Conservation (phyloP, 2,888 invertebrate species). For the Papilio protenor region DNA sequence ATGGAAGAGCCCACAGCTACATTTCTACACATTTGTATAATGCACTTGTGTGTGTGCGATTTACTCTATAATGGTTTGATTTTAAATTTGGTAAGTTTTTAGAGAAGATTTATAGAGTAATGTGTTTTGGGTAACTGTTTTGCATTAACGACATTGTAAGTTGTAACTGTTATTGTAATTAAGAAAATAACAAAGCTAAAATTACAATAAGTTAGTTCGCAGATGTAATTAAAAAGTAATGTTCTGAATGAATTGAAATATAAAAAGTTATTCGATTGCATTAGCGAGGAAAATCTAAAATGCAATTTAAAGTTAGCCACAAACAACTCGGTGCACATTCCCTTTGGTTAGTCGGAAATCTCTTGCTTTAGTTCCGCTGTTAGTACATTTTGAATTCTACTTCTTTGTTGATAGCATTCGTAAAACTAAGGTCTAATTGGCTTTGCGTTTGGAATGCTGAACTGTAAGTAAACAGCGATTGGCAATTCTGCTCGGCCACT, state of each 20-base stretch:
- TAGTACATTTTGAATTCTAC: constrained; percentile 65
- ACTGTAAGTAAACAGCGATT: constrained; percentile 49
- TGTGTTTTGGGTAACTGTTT: background rate
- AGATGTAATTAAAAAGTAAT: constrained; percentile 17
- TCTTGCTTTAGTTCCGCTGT: constrained; percentile 70
- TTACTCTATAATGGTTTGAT: background rate
- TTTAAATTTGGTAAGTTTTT: background rate
- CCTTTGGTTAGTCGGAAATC: constrained; percentile 72
- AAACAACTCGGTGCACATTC: constrained; percentile 76
- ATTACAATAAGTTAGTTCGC: too few relatives aligned
- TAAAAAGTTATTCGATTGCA: constrained; percentile 54
- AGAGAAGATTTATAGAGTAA: background rate
- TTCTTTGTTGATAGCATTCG: constrained; percentile 64
- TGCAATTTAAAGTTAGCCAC: constrained; percentile 79
- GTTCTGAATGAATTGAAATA: constrained; percentile 26
- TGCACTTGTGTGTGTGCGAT: background rate
- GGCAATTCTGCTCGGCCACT: constrained; percentile 31
- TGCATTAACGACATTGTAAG: too few relatives aligned
- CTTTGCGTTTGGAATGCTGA: constrained; percentile 49
- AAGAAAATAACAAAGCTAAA: too few relatives aligned
- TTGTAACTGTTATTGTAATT: too few relatives aligned
- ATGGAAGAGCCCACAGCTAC: background rate
- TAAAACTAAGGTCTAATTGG: constrained; percentile 64
- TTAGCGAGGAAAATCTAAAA: constrained; percentile 79
- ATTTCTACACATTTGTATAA: background rate